These are phyloP conservation scores for Chionoecetes opilio DNA, from an alignment of 1,140 invertebrate genomes.

Conservation along the genomic window DNA sequence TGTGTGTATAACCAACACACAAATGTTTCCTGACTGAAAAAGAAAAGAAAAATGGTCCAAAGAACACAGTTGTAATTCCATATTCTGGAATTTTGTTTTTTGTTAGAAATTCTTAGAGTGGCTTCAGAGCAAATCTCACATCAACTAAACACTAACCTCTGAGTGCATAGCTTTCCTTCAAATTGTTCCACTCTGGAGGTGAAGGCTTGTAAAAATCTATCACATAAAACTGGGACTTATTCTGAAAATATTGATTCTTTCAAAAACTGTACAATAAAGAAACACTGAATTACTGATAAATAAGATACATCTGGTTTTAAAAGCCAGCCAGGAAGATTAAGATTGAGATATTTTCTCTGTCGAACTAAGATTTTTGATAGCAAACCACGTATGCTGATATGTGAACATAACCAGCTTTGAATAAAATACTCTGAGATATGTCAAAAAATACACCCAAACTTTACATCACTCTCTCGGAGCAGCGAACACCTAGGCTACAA, in stretches of 20 bases:
- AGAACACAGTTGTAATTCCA: too few relatives aligned
- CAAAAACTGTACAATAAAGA: neutral
- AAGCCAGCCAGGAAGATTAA: neutral
- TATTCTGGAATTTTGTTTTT: neutral
- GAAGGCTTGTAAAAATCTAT: neutral
- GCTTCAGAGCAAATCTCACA: neutral
- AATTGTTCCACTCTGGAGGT: neutral
- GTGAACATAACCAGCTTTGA: neutral
- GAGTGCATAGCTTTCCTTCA: neutral
- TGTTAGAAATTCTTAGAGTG: neutral
- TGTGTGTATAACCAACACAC: too few relatives aligned
- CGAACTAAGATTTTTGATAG: slow-evolving; percentile 1
- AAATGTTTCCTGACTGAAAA: too few relatives aligned
- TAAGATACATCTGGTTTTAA: neutral
- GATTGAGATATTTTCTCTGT: neutral
- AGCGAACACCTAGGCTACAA: neutral
- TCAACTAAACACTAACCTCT: neutral
- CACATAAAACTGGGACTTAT: neutral
- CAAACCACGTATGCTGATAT: neutral
- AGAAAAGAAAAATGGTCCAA: too few relatives aligned
- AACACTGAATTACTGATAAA: neutral
- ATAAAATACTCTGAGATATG: neutral
- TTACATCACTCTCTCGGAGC: neutral
- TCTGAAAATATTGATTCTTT: neutral
- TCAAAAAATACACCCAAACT: neutral